These are phyloP conservation scores for Tenthredo livida DNA, from an alignment of 2,888 invertebrate genomes.

Conservation along the genomic window DNA sequence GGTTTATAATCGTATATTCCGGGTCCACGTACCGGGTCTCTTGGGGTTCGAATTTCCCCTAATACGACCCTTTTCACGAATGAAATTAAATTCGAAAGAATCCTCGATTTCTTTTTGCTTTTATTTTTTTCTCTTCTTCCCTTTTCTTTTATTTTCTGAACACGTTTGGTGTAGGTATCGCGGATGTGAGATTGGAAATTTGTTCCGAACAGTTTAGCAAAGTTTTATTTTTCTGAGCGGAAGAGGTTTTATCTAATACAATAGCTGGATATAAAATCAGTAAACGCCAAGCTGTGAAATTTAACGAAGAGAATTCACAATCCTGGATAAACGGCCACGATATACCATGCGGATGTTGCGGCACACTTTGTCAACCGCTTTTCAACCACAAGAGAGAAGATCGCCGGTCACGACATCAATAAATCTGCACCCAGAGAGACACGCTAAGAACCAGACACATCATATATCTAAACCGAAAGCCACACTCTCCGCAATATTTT, in stretches of 20 bases:
- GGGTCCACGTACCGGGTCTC: neutral
- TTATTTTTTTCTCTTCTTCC: neutral
- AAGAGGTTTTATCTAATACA: constrained; percentile 60
- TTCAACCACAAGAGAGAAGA: constrained; percentile 32
- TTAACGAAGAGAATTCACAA: constrained; percentile 29
- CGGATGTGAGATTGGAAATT: constrained; percentile 61
- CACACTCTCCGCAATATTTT: constrained; percentile 77
- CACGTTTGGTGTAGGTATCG: constrained; percentile 56
- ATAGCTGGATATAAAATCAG: constrained; percentile 53
- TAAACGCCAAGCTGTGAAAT: constrained; percentile 38
- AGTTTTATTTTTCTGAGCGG: constrained; percentile 56
- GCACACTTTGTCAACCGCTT: constrained; percentile 32
- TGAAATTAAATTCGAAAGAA: constrained; percentile 41
- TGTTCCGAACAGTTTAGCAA: constrained; percentile 58
- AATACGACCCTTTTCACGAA: constrained; percentile 17
- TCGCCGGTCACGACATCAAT: constrained; percentile 45
- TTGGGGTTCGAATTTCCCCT: constrained; percentile 21
- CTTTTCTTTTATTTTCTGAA: constrained; percentile 59
- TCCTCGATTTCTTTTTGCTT: neutral
- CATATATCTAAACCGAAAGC: constrained; percentile 66
- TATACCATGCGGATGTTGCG: neutral
- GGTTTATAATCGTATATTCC: constrained; percentile 7
- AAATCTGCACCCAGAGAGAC: constrained; percentile 20
- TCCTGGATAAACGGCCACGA: constrained; percentile 46
- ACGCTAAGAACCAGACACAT: constrained; percentile 66